Conservation (phyloP, 2,797 vertebrate genomes). For the Arremon aurantiirostris region DNA sequence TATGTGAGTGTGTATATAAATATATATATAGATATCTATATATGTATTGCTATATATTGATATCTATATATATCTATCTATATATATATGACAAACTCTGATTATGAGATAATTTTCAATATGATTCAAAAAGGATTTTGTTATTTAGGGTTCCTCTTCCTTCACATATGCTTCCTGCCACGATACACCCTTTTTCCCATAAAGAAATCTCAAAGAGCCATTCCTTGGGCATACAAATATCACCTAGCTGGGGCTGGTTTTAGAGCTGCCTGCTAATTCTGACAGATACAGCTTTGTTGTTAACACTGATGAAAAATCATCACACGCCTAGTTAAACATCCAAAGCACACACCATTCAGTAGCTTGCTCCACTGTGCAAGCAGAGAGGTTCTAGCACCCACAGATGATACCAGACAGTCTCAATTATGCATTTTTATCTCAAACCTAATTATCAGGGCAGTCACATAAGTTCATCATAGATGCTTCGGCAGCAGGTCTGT, state of each 20-base stretch:
- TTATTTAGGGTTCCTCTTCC: not conserved
- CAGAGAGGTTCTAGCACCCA: not conserved
- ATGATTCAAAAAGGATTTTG: not conserved
- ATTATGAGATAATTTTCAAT: not conserved
- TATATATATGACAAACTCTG: not conserved
- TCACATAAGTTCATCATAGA: not conserved
- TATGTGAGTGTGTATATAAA: not conserved
- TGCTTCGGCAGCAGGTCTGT: not conserved
- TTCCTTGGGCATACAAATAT: not conserved
- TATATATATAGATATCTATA: too few relatives aligned
- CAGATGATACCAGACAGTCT: not conserved
- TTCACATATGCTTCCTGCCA: rapidly evolving
- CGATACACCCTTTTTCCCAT: rapidly evolving
- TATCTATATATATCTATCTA: not conserved
- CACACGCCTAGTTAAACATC: not conserved
- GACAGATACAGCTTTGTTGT: not conserved
- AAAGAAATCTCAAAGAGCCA: not conserved
- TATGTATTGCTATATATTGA: too few relatives aligned
- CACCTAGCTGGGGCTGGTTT: not conserved
- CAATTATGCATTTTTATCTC: not conserved
- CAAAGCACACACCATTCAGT: not conserved
- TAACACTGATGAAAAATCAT: not conserved
- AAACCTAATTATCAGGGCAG: not conserved
- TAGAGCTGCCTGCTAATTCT: not conserved
- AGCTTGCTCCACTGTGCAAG: not conserved